Percentiles rank a stretch among this genome's conserved stretches.
These are phyloP conservation scores for Lampris incognitus DNA, from an alignment of 2,113 vertebrate species.

Conservation along the genomic window DNA sequence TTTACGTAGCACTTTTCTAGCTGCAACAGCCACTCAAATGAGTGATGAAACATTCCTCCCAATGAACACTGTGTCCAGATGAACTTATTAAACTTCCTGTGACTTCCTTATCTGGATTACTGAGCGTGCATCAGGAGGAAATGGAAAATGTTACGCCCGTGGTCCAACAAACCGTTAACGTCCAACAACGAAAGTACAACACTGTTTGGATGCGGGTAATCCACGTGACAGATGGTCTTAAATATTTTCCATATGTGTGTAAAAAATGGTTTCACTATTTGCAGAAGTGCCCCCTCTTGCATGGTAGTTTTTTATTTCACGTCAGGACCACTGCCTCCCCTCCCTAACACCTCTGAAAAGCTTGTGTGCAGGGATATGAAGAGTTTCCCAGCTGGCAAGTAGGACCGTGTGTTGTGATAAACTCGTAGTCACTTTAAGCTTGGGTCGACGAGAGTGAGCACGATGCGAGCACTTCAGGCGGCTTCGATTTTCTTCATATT, in stretches of 20 bases:
- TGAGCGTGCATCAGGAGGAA: neutral
- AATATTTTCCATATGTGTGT: conserved; percentile 82
- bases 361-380: conserved; percentile 14
- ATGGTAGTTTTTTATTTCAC: conserved; percentile 46
- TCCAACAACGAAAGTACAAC: conserved; percentile 17
- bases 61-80: too few species aligned
- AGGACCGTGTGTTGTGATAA: conserved; percentile 15
- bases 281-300: conserved; percentile 57
- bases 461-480: conserved; percentile 60
- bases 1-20: too few species aligned
- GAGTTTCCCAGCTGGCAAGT: conserved; percentile 24
- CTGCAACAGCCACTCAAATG: too few species aligned
- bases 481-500: conserved; percentile 56
- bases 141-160: neutral
- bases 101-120: too few species aligned
- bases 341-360: conserved; percentile 35
- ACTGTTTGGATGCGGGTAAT: conserved; percentile 47
- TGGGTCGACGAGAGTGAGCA: conserved; percentile 5
- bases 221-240: conserved; percentile 73
- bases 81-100: too few species aligned
- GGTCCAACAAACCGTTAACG: conserved; percentile 14
- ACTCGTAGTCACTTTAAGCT: neutral
- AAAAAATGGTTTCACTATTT: conserved; percentile 62
- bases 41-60: too few species aligned
- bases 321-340: conserved; percentile 17